A percentile compares a stretch with the other conserved stretches of the same genome.
Conservation (phyloP, 2,113 vertebrate genomes). For the Poeciliopsis turrubarensis region DNA sequence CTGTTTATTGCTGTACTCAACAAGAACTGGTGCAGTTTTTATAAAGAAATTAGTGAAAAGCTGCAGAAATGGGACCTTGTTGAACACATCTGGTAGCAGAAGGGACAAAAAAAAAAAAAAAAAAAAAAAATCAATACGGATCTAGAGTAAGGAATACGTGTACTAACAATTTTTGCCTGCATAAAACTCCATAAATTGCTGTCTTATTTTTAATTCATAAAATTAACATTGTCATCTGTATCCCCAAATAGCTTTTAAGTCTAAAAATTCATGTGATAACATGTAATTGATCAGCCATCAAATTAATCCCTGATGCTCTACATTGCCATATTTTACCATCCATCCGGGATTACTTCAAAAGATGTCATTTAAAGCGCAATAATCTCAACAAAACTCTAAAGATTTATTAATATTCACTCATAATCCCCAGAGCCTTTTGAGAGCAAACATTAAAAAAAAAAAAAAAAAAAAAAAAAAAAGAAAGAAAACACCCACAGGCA, state of each 20-base stretch:
- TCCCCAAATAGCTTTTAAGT: not conserved
- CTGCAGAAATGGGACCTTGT: conserved; percentile 55
- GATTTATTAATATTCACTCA: not conserved
- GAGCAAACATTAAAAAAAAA: not conserved
- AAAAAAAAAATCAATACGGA: conserved; percentile 63
- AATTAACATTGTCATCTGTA: not conserved
- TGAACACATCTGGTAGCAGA: conserved; percentile 56
- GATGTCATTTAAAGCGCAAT: conserved; percentile 1
- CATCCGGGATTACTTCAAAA: not conserved
- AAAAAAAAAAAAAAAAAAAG: not conserved
- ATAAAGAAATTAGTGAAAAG: conserved; percentile 22
- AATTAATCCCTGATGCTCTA: not conserved
- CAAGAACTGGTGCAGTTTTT: not conserved
- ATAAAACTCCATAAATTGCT: conserved; percentile 5
- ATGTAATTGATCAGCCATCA: not conserved
- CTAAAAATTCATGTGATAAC: not conserved
- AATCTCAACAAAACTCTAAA: conserved; percentile 5
- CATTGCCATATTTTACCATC: not conserved
- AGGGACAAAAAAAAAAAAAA: conserved; percentile 35
- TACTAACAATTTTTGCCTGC: conserved; percentile 39
- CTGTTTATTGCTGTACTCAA: not conserved
- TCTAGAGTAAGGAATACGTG: conserved; percentile 61
- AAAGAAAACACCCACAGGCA: not conserved
- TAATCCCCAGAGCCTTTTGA: conserved; percentile 3
- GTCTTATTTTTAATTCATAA: not conserved